These are phyloP conservation scores for Steinernema hermaphroditum DNA, from an alignment of 2,888 invertebrate genomes.

Conservation along the genomic window DNA sequence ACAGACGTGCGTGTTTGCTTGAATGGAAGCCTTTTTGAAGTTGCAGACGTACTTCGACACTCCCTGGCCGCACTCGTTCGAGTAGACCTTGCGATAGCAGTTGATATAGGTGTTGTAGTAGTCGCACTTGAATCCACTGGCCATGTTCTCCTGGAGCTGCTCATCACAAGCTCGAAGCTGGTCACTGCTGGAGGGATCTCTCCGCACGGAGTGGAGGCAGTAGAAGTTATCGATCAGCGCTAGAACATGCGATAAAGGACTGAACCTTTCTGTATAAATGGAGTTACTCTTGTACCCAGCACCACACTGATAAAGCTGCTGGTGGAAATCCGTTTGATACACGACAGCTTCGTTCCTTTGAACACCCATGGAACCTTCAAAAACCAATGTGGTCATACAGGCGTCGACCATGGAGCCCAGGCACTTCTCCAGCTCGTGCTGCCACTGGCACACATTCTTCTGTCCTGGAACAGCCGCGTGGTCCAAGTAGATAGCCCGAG, in stretches of 20 bases:
- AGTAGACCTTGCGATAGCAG: not conserved
- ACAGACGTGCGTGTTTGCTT: not conserved
- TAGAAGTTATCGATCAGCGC: not conserved
- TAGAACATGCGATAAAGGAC: not conserved
- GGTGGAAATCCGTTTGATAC: not conserved
- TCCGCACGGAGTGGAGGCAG: not conserved
- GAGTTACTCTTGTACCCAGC: not conserved
- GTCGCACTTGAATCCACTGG: not conserved
- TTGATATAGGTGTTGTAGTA: constrained; percentile 16
- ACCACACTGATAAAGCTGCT: not conserved
- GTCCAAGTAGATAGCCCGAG: not conserved
- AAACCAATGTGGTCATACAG: not conserved
- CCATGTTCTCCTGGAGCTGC: not conserved
- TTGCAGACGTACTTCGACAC: not conserved
- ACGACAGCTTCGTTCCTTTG: not conserved
- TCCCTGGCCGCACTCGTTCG: not conserved
- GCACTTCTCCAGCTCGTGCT: not conserved
- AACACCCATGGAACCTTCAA: not conserved
- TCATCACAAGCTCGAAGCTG: not conserved
- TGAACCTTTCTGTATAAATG: not conserved
- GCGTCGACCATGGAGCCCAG: not conserved
- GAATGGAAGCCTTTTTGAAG: not conserved
- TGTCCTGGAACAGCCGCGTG: not conserved
- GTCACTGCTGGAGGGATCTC: not conserved
- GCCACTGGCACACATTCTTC: not conserved